Percentiles rank a stretch among this genome's conserved stretches.
These are phyloP conservation scores for Drosophila pseudotakahashii DNA, from an alignment of 2,888 invertebrate species.

Conservation along the genomic window DNA sequence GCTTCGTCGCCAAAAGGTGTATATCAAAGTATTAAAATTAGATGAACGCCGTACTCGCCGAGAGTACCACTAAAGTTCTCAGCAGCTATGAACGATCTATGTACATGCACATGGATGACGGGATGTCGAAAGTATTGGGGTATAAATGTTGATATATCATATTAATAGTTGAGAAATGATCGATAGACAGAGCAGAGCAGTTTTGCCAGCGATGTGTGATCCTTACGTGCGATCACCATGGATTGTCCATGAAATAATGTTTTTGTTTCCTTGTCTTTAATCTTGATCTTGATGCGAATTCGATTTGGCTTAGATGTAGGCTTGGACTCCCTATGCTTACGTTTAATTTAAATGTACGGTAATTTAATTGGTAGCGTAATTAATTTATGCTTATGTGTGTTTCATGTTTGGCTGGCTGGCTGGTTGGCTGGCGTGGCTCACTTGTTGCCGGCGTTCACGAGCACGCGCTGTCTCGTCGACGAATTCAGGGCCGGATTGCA, in stretches of 20 bases:
- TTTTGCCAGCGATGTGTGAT: constrained; percentile 27
- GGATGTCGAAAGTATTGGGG: constrained; percentile 12
- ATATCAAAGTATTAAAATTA: constrained; percentile 14
- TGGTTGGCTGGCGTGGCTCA: constrained; percentile 57
- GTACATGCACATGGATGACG: constrained; percentile 29
- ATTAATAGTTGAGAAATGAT: constrained; percentile 1
- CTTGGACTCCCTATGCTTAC: constrained; percentile 76
- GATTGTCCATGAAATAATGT: constrained; percentile 51
- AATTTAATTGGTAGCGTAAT: constrained; percentile 71
- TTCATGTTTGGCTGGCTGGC: constrained; percentile 69
- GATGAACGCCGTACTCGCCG: constrained; percentile 34
- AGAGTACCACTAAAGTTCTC: background rate
- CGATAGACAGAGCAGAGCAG: background rate
- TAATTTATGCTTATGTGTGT: constrained; percentile 73
- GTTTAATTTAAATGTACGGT: constrained; percentile 69
- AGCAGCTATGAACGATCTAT: constrained; percentile 21
- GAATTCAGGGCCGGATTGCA: constrained; percentile 69
- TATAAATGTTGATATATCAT: background rate
- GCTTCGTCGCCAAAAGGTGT: background rate
- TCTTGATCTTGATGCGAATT: constrained; percentile 36
- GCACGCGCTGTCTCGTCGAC: constrained; percentile 82
- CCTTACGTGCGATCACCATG: constrained; percentile 37
- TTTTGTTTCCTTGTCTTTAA: constrained; percentile 26
- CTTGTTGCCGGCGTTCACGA: constrained; percentile 79
- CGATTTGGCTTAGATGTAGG: constrained; percentile 69